phyloP scores from a whole-genome alignment of 2,113 vertebrate genomes.

The Eurypyga helias region DNA sequence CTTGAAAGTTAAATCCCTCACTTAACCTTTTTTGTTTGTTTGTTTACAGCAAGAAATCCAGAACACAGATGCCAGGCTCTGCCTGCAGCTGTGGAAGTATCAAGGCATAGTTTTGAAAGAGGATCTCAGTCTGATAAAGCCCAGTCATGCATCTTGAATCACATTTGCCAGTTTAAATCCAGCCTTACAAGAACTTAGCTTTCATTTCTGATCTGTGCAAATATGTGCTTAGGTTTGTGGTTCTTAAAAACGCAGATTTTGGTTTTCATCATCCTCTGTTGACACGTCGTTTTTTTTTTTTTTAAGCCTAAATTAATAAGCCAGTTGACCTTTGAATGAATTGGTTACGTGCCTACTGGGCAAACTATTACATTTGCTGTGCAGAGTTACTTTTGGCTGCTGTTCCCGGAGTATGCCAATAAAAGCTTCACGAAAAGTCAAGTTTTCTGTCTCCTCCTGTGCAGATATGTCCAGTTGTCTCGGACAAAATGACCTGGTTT shows the following conservation, averaged over 20 bases:
- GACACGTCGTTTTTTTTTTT: background rate
- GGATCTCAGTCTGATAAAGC: background rate
- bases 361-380: background rate
- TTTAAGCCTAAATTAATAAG: background rate
- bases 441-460: background rate
- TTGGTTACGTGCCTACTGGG: background rate
- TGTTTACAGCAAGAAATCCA: conserved; percentile 57
- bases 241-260: background rate
- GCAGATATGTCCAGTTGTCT: background rate
- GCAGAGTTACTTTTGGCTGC: background rate
- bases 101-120: conserved; percentile 29
- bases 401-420: background rate
- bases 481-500: background rate
- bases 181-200: background rate
- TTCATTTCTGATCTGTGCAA: background rate
- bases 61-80: conserved; percentile 22
- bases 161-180: conserved; percentile 5
- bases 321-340: background rate
- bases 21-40: conserved; percentile 63
- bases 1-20: conserved; percentile 42
- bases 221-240: background rate
- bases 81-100: conserved; percentile 43
- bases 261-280: background rate
- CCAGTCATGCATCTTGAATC: background rate
- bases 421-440: background rate